These are phyloP conservation scores for Drosophila histrio DNA, from an alignment of 2,888 invertebrate species.

Conservation along the genomic window DNA sequence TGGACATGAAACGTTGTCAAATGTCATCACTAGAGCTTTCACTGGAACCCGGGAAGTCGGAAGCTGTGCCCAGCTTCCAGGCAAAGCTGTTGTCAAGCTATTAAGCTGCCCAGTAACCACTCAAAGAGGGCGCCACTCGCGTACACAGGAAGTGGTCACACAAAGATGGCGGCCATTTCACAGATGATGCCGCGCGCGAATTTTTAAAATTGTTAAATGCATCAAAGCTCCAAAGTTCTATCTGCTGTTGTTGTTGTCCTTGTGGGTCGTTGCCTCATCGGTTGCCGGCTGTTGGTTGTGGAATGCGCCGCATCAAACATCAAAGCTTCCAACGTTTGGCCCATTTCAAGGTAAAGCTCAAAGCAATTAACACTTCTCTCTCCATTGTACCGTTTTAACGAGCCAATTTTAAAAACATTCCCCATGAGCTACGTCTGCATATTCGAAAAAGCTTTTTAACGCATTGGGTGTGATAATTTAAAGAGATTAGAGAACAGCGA, in stretches of 20 bases:
- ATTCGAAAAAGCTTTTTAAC: background rate
- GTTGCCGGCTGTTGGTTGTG: slow-evolving; percentile 7
- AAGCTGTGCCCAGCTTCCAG: slow-evolving; percentile 69
- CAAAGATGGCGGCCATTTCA: slow-evolving; percentile 25
- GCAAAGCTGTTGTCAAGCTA: slow-evolving; percentile 19
- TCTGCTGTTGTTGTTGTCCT: background rate
- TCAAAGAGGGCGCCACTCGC: slow-evolving; percentile 43
- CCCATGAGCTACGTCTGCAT: background rate
- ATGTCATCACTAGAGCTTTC: slow-evolving; percentile 39
- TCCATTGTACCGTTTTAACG: background rate
- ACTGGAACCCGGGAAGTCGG: slow-evolving; percentile 45
- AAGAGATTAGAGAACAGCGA: background rate
- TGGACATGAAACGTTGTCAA: slow-evolving; percentile 23
- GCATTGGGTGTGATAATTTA: background rate
- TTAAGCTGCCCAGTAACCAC: background rate
- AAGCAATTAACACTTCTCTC: slow-evolving; percentile 8
- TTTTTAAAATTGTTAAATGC: background rate
- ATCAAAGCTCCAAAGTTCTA: slow-evolving; percentile 4
- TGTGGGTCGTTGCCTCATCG: slow-evolving; percentile 24
- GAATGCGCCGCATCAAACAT: slow-evolving; percentile 16
- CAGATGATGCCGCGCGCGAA: slow-evolving; percentile 30
- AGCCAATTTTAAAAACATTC: background rate
- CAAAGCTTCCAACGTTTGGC: slow-evolving; percentile 10
- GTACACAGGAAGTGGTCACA: slow-evolving; percentile 9
- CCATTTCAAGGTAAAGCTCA: slow-evolving; percentile 4